phyloP scores from a whole-genome alignment of 2,888 invertebrate species.

The Muschampia plurimacula region DNA sequence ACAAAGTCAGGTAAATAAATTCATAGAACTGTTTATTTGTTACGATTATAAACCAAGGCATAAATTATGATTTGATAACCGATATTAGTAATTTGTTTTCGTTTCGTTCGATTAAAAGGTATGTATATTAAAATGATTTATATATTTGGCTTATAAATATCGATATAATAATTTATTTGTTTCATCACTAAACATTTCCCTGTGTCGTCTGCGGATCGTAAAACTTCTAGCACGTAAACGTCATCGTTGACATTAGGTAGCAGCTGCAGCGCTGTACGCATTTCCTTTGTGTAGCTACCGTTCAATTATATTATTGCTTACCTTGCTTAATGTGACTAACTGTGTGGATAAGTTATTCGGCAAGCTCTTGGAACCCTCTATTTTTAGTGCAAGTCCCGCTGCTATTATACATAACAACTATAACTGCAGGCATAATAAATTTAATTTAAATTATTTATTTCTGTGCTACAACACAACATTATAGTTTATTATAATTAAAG shows the following conservation, averaged over 20 bases:
- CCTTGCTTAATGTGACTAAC: slow-evolving; percentile 42
- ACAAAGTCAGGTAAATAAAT: neutral
- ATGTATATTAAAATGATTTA: no score
- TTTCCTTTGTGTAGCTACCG: slow-evolving; percentile 67
- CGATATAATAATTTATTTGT: slow-evolving; percentile 7
- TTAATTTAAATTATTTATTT: no score
- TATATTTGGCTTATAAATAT: neutral
- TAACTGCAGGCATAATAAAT: neutral
- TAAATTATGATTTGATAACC: neutral
- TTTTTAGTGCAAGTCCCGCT: neutral
- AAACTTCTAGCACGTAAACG: slow-evolving; percentile 85
- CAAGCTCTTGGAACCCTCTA: neutral
- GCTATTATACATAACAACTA: neutral
- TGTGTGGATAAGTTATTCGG: neutral
- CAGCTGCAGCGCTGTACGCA: slow-evolving; percentile 78
- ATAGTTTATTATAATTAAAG: no score
- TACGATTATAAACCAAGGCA: neutral
- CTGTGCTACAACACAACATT: no score
- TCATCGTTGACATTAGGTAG: slow-evolving; percentile 78
- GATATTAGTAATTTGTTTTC: neutral
- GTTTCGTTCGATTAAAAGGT: neutral
- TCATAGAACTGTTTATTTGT: neutral
- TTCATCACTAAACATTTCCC: slow-evolving; percentile 52
- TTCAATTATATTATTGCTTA: slow-evolving; percentile 73
- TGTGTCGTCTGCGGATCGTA: slow-evolving; percentile 80